Evolutionary conservation across 2,113 vertebrate genomes (phyloP), one percentile per base, ranked within the genome.

Genomic region (Empidonax alnorum): DNA sequence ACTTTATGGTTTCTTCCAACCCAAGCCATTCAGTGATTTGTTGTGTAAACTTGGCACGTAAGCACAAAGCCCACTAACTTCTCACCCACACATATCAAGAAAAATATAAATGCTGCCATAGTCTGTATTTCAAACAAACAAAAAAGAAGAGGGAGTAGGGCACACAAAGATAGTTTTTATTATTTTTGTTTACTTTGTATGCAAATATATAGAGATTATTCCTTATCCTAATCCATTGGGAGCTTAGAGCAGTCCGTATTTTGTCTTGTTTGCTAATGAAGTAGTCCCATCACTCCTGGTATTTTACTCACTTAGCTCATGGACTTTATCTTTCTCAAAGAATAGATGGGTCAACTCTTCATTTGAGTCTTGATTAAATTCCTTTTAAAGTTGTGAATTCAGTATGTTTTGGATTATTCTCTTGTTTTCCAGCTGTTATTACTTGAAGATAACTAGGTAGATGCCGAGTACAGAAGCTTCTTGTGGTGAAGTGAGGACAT

Each of bases 61-160:
- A 69, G 13, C n/a, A 2, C 9, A 9, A 50, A 75, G 5, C 23
- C 14, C 72, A 4, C 37, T 58, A 33, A 15, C 46, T 82, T 82
- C 16, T 28, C 78, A 33, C 16, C 10, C 19, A 65, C 23, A 22
- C 13, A 1, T 71, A 14, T 75, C 47, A n/a, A 65, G 30, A 68
- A 74, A 89, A 44, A 30, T 7, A 33, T 6, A 78, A 35, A 24
- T 59, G 42, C 20, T 72, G 30, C 24, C 37, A 8, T 41, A 71
- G 16, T 49, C 41, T 52, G 30, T 39, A 44, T 74, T 66, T 3
- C 2, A 56, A 46, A 58, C 50, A 39, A 37, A 16, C 37, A 8
- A n/a, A 35, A 11, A n/a, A 73, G 55, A 20, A 18, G 8, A 1
- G 1, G 0, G 1, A 2, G 8, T 12, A 24, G 30, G 10, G 9